Evolutionary conservation across 1,140 invertebrate genomes (phyloP), one percentile per base, ranked within the genome.

Genomic region (Akabosia matsudoensis): DNA sequence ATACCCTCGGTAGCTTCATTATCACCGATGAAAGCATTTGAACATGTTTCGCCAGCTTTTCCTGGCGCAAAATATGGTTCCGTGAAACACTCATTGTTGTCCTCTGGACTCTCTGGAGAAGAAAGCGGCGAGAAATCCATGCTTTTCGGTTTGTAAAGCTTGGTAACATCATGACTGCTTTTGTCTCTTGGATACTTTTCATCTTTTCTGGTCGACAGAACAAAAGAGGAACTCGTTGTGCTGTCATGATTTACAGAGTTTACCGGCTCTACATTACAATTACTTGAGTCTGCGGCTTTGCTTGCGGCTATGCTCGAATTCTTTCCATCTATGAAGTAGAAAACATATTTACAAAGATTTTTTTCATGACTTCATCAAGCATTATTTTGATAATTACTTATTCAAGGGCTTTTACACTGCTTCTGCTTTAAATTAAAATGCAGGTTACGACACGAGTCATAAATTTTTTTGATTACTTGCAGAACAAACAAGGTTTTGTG

Each of bases 101-200:
- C 61, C 30, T 67, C 61, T 28, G 61, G 61, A 67, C 61, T 67
- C n/a, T 67, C 61, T 30, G 61, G 61, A 30, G 61, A 67, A 30
- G 61, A 67, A n/a, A 67, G 24, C 10, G 61, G 28, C 10, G 24
- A 67, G 31, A 67, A 67, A 30, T 31, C 28, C 22, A 67, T 22
- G 28, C 61, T 67, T 31, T 67, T 67, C 4, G 28, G 26, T 3
- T 2, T 10, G 28, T 30, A 30, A 31, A 2, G 24, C 61, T 67
- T 67, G 61, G 61, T 28, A 7, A n/a, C 14, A 22, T 67, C 31
- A 7, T 22, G 24, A n/a, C 13, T 7, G 31, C 61, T 7, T 22
- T 4, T 28, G 54, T 56, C 22, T 45, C 37, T 45, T 7, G 37
- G 7, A 22, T 56, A 56, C 4, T 67, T 67, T 28, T 4, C 7